phyloP scores from a whole-genome alignment of 2,797 vertebrate species.

The Sparus aurata region DNA sequence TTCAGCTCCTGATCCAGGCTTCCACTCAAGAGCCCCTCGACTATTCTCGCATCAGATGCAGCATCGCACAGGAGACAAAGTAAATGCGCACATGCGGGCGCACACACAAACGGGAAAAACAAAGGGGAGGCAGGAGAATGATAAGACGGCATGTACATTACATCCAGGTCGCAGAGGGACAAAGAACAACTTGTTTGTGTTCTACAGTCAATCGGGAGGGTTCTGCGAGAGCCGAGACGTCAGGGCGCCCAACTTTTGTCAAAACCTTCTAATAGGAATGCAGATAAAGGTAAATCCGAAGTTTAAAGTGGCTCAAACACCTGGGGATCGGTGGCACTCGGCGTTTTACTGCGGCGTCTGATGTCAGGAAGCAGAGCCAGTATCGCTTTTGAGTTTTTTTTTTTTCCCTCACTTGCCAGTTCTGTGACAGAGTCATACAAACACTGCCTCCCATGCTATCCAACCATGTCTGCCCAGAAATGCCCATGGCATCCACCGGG shows the following conservation, averaged over 20 bases:
- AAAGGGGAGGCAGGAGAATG: neutral
- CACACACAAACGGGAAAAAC: conserved; percentile 30
- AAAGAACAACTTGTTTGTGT: neutral
- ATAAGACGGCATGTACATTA: neutral
- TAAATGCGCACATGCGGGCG: conserved; percentile 69
- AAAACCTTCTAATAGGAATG: neutral
- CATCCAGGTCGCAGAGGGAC: neutral
- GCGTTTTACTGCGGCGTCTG: conserved; percentile 27
- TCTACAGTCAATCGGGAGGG: neutral
- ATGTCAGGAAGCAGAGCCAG: conserved; percentile 34
- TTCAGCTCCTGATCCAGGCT: conserved; percentile 78
- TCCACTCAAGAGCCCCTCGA: conserved; percentile 87
- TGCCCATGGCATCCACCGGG: conserved; percentile 67
- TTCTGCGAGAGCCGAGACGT: neutral
- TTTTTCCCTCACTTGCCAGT: conserved; percentile 45
- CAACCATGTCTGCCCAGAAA: conserved; percentile 73
- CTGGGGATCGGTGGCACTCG: conserved; percentile 10
- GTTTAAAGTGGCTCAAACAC: conserved; percentile 4
- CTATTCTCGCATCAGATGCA: conserved; percentile 85
- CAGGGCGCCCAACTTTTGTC: neutral
- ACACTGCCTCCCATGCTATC: conserved; percentile 57
- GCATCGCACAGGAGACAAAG: conserved; percentile 79
- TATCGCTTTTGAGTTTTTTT: conserved; percentile 22
- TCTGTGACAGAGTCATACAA: conserved; percentile 69
- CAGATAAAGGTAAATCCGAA: neutral